Evolutionary conservation across 2,888 invertebrate species (phyloP).

Genomic region (Calameuta pallipes): DNA sequence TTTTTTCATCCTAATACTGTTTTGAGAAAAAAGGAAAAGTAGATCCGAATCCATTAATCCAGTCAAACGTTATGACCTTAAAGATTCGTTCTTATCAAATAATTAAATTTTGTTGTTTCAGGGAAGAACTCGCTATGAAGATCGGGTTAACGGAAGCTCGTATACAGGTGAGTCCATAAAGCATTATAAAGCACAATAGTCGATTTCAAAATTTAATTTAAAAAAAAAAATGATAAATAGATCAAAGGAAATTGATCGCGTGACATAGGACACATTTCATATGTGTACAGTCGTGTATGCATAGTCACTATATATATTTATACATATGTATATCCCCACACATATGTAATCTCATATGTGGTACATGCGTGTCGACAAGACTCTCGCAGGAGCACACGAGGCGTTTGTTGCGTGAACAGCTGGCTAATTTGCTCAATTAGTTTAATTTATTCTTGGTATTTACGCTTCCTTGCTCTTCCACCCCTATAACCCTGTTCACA

Average conservation of each 20-base stretch:
- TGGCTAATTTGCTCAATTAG: conserved; percentile 60
- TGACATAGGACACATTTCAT: conserved; percentile 6
- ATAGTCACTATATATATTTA: background rate
- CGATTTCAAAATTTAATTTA: conserved; percentile 8
- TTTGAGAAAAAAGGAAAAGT: background rate
- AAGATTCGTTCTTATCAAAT: conserved; percentile 28
- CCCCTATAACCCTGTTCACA: conserved; percentile 20
- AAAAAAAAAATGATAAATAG: background rate
- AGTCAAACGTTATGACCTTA: conserved; percentile 29
- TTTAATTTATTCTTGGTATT: conserved; percentile 60
- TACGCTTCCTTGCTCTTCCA: conserved; percentile 36
- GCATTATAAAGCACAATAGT: background rate
- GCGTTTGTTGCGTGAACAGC: conserved; percentile 52
- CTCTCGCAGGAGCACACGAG: background rate
- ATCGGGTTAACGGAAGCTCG: conserved; percentile 94
- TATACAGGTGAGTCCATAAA: conserved; percentile 81
- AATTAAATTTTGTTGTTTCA: conserved; percentile 69
- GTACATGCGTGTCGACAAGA: background rate
- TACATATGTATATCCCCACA: background rate
- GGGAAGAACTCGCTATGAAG: conserved; percentile 95
- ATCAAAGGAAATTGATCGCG: background rate
- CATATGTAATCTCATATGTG: background rate
- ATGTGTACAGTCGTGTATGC: conserved; percentile 1
- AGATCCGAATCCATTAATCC: conserved; percentile 23
- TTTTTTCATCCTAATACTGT: background rate